Evolutionary conservation across 2,113 vertebrate species (phyloP), one percentile per base, ranked within the genome.

Genomic region (Pipra filicauda): DNA sequence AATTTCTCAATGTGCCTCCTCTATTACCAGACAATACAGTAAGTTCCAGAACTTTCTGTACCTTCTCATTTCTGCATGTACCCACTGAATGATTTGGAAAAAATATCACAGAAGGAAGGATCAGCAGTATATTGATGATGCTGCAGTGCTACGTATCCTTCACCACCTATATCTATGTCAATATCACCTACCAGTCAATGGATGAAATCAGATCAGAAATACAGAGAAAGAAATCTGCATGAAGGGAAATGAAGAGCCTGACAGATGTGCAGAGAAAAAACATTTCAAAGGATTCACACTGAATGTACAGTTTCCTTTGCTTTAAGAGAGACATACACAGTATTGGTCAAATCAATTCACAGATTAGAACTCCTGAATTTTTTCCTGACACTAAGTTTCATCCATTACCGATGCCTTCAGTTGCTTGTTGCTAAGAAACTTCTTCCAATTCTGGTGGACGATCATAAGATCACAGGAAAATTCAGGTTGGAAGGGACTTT

Each of bases 381-480:
- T 48, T 39, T 26, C 17, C 33, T 44, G 48, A 74, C 24, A 21
- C 27, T 72, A 87, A 78, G 37, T 82, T 94, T 88, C 71, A 93
- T 20, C 84, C 81, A 79, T 72, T 76, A 72, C 70, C 46, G 73
- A 62, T 26, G 58, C 30, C 89, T 97, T 89, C 71, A 85, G 4
- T 88, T 94, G 91, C 84, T 83, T 89, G 89, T 96, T 96, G 89
- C 96, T 93, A 95, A 87, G 87, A 95, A 91, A 96, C 87, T 79
- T 95, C 89, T 87, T 88, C 74, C 93, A 72, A 61, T 58, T 58
- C 77, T 75, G n/a, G 74, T 85, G 74, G 54, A 94, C 0, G 0
- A 79, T 33, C 49, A 37, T 13, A 93, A 94, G 71, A 92, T 88
- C 85, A 91, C 10, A 92, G 75, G 67, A 76, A 95, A 94, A 96